Base-by-base conservation (phyloP, 2,797 vertebrate species). In the Enteromius trimaculatus region DNA sequence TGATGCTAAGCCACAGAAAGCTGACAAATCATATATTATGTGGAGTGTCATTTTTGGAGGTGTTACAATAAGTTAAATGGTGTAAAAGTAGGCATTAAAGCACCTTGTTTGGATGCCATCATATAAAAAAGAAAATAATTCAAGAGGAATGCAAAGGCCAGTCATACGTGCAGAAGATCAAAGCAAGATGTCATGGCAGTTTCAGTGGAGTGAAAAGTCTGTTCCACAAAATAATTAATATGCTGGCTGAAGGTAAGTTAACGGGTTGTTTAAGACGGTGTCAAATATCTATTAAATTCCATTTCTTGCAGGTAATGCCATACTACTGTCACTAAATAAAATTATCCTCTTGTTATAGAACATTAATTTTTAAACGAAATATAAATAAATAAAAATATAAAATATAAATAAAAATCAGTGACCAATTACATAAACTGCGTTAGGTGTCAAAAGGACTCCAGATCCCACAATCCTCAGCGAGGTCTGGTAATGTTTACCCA, bases 401-500 rank as follows among this genome's bases (percentile, higher is more conserved):
- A 29, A 29, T n/a, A n/a, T n/a, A n/a, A n/a, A n/a, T n/a, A n/a
- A n/a, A n/a, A n/a, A 55, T 49, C 6, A 7, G 66, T 44, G 26
- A 26, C 6, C 13, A 17, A 42, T 21, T 11, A 16, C n/a, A n/a
- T 60, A 19, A 60, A 0, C 39, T 49, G 42, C 11, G 3, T 6
- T 3, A 74, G 11, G 11, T 8, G 19, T 62, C 1, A 29, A 29
- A 47, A 21, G 60, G 66, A 89, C 86, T 88, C 80, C 72, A 86
- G 17, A n/a, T 77, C 81, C 86, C 77, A 84, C 2, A 44, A 79
- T 51, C 9, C 51, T 26, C 2, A 17, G 6, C 58, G n/a, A 34
- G 69, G 86, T 86, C 88, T 88, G 88, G 85, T 90, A 77, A 76
- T 83, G 2, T 58, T 58, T 92, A 92, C 93, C 94, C 94, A 91